phyloP scores from a whole-genome alignment of 2,888 invertebrate genomes.

The Dynastes hyllus region DNA sequence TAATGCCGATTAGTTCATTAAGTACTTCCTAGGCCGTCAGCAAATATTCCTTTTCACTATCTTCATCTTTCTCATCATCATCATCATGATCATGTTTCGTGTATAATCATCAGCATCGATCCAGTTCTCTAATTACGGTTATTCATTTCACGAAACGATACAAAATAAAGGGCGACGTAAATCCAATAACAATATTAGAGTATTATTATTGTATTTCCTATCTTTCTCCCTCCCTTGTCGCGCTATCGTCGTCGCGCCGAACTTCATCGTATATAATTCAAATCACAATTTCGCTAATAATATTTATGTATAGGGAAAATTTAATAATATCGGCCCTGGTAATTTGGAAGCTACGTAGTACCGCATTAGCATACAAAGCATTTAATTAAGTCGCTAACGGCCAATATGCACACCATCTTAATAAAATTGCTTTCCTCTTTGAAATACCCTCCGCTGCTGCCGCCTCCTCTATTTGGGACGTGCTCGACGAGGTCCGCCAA shows the following conservation, averaged over 20 bases:
- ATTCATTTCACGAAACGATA: slow-evolving; percentile 32
- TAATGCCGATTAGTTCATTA: slow-evolving; percentile 13
- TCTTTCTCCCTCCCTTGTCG: background rate
- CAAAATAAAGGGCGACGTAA: slow-evolving; percentile 28
- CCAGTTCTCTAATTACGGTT: slow-evolving; percentile 28
- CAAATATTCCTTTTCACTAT: background rate
- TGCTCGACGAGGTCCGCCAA: background rate
- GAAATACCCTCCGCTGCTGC: slow-evolving; percentile 6
- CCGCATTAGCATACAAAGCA: slow-evolving; percentile 44
- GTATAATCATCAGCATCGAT: slow-evolving; percentile 20
- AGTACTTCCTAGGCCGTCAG: slow-evolving; percentile 20
- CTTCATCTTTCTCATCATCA: background rate
- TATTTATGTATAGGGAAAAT: slow-evolving; percentile 37
- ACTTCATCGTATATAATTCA: slow-evolving; percentile 31
- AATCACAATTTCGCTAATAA: slow-evolving; percentile 40
- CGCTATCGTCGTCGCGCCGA: background rate
- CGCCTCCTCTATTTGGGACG: background rate
- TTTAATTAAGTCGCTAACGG: slow-evolving; percentile 48
- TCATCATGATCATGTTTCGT: slow-evolving; percentile 4
- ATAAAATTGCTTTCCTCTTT: slow-evolving; percentile 31
- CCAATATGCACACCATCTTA: slow-evolving; percentile 43
- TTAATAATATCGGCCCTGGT: slow-evolving; percentile 34
- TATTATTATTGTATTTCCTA: slow-evolving; percentile 21
- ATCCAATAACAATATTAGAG: slow-evolving; percentile 37
- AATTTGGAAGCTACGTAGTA: slow-evolving; percentile 41